Base-by-base conservation (phyloP, 64 coral and sea anemone species). In the Orbicella faveolata region DNA sequence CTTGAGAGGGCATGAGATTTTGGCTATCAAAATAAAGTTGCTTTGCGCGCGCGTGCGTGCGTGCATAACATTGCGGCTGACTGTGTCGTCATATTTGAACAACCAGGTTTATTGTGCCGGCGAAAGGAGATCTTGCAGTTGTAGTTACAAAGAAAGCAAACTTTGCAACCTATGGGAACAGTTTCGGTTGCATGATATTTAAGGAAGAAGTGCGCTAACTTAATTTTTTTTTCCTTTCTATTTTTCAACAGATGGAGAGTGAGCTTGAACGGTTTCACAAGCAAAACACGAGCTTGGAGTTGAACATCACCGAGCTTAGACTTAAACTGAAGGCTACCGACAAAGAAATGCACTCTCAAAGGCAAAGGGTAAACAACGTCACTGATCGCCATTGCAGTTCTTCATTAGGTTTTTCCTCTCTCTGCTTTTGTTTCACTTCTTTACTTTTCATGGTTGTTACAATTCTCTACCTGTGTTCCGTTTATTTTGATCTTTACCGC, bases 191-290 rank as follows among this genome's bases (percentile, higher is more conserved):
- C 44, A 48, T 48, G 44, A 48, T 6, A 48, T 48, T 48, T 48
- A 48, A 48, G 44, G 44, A 48, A 48, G 44, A 48, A 48, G 44
- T 48, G 44, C 5, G 5, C 44, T 6, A 48, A 25, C n/a, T 25
- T 77, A 4, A 77, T 20, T 9, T 77, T 8, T 33, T 57, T 70
- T 36, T 53, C 34, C 10, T 4, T 52, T 80, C 17, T 78, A 63
- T 89, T 25, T 70, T 33, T 69, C 63, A 73, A 52, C 61, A 99
- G 97, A 99, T 99, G 97, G 97, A 99, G 48, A 99, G 97, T 35
- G 97, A 99, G 52, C 74, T 99, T 30, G 97, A 99, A 76, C 88
- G 97, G 41, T 99, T 99, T 91, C 97, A 99, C 74, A 99, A 99
- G 84, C 97, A 95, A 59, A 99, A 99, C 66, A 95, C 97, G 17